Conservation (phyloP, 2,113 vertebrate genomes). For the Ploceus nigricollis region DNA sequence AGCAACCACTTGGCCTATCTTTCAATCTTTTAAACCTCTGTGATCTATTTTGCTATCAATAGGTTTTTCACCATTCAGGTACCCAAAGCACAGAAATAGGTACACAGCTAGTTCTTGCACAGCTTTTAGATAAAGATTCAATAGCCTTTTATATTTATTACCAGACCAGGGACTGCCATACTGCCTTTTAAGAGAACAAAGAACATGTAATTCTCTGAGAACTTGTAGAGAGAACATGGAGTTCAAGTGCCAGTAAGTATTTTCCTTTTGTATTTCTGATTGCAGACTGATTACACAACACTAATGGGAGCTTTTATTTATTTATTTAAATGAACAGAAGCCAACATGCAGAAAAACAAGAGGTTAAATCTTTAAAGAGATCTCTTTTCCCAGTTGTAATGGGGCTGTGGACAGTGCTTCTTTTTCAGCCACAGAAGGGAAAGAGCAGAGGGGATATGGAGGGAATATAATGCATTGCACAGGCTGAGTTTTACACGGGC, state of each 20-base stretch:
- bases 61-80: not conserved
- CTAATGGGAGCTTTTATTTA: not conserved
- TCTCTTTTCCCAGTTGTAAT: not conserved
- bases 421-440: not conserved
- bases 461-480: not conserved
- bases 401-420: not conserved
- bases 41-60: not conserved
- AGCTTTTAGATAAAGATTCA: not conserved
- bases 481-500: not conserved
- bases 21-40: constrained; percentile 1
- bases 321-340: not conserved
- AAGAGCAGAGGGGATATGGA: not conserved
- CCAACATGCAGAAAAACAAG: not conserved
- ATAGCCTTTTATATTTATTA: not conserved
- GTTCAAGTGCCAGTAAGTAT: not conserved
- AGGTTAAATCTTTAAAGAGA: not conserved
- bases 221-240: not conserved
- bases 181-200: not conserved
- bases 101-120: not conserved
- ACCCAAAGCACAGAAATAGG: not conserved
- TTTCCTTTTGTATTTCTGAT: not conserved
- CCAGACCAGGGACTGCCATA: not conserved
- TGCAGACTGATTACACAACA: not conserved
- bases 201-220: not conserved
- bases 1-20: not conserved